Evolutionary conservation across 2,888 invertebrate species (phyloP), one percentile per base, ranked within the genome.

Genomic region (Quadroppia sp.): DNA sequence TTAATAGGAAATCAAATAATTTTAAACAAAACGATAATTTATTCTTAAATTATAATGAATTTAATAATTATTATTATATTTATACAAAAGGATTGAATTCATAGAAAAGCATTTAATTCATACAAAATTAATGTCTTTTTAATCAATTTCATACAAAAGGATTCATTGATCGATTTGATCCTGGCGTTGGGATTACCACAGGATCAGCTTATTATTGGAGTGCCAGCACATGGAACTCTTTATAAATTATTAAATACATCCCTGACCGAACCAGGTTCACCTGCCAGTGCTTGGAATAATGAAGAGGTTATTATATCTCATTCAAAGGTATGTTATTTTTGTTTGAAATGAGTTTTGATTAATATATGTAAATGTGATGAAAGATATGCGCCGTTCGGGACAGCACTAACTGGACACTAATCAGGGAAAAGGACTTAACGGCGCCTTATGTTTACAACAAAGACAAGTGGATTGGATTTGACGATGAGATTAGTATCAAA

Each of bases 401-500:
- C 50, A 72, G 73, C 20, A 23, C 42, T 23, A 76, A 76, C 23
- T 76, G 76, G 76, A 74, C 76, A 28, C 28, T 76, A 56, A 61
- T 72, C 6, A 48, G 76, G 20, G 76, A 74, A 28, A 72, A 71
- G 28, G 76, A 76, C 48, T 50, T 69, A 13, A 76, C 75, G 13
- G 72, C 75, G 11, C 76, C 76, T 32, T 76, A 74, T 45, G 70
- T 73, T 20, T 61, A 74, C 40, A 20, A 71, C 25, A 71, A 71
- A 23, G 73, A 74, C 40, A 69, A 75, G 30, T 76, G 75, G 76
- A 73, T 76, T 56, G 76, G 75, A 45, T 76, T 74, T 50, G 76
- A 76, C 48, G 76, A 76, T 69, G 76, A 76, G 70, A 76, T 75
- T 17, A 76, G 76, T 50, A 30, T 75, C 40, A 76, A 74, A 30